Base-by-base conservation (phyloP, 64 coral and sea anemone genomes). In the Actinia equina region DNA sequence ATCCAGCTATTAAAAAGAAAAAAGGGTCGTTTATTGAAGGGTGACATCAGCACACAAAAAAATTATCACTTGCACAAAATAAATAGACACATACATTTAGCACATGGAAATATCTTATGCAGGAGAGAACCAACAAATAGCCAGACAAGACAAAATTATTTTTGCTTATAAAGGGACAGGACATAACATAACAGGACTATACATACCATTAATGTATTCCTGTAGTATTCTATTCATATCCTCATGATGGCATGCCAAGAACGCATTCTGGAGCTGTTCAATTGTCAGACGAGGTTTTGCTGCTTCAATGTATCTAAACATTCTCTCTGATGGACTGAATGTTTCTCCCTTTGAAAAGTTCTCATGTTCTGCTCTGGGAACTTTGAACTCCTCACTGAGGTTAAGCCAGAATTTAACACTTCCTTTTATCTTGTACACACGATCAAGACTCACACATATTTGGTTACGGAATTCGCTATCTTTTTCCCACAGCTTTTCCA, bases 251-350 rank as follows among this genome's bases (percentile, higher is more conserved):
- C 83, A 59, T 43, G 44, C 52, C 3, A 52, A 6, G 51, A 85
- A 59, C 42, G 83, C 83, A 37, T n/a, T n/a, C 55, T 57, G 49
- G 4, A 85, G 55, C 30, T 85, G 52, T 37, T 85, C 83, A 57
- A 85, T 57, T 20, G 53, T 63, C 15, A 85, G 54, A 26, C 83
- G 83, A 60, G 83, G 83, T 59, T 85, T 85, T 26, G 83, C 83
- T 52, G 83, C 83, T 63, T 85, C 83, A 30, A 85, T 85, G 83
- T 85, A 85, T 26, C 83, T 44, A 43, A 85, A 85, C 83, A 85
- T 85, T 19, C 83, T 85, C 83, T 85, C 83, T 41, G 83, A 85
- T 57, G 83, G 53, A 17, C 83, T 85, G 83, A 57, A 57, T 37
- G 83, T 85, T 25, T 85, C 83, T 3, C 30, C 59, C 5, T 57